Base-by-base conservation (phyloP, 2,888 invertebrate genomes). In the Agonum fuliginosum region DNA sequence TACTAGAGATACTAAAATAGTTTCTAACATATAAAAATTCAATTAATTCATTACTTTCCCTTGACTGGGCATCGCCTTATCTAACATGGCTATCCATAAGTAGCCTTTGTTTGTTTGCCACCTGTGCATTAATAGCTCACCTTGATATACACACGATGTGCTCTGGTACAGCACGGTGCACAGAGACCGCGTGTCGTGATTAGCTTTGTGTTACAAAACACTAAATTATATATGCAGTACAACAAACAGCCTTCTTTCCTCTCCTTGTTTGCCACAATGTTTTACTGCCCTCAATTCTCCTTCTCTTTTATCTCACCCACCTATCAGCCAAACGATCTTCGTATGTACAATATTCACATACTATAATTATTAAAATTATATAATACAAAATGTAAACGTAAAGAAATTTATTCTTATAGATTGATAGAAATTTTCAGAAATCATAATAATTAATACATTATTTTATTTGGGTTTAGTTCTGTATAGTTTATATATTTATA, bases 161-260 rank as follows among this genome's bases (percentile, higher is more conserved):
- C 58, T 62, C 30, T 62, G 58, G 58, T 62, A 62, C 58, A 14
- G 58, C 58, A 62, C 58, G 58, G 58, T 8, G 58, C 58, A 62
- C 58, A 30, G 58, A 62, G 58, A 62, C 58, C 17, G 58, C 58
- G 30, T 62, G 58, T 62, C 58, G 58, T 62, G 58, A 62, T 62
- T 62, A 62, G 58, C 58, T 30, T 30, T 30, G 34, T 62, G 30
- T 62, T 62, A 62, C 58, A 62, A 62, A 62, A 62, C 58, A 62
- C 58, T 30, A 62, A 62, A 62, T 62, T 62, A 62, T 62, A 62
- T 30, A 62, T 62, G 58, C 58, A 62, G 19, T 20, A 10, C n/a
- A n/a, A n/a, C n/a, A n/a, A n/a, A n/a, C 48, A 20, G 54, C 12
- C 24, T 20, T 12, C 54, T 54, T 20, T 54, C 17, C 14, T 62